Conservation (phyloP, 2,888 invertebrate genomes). For the Xanthia togata region DNA sequence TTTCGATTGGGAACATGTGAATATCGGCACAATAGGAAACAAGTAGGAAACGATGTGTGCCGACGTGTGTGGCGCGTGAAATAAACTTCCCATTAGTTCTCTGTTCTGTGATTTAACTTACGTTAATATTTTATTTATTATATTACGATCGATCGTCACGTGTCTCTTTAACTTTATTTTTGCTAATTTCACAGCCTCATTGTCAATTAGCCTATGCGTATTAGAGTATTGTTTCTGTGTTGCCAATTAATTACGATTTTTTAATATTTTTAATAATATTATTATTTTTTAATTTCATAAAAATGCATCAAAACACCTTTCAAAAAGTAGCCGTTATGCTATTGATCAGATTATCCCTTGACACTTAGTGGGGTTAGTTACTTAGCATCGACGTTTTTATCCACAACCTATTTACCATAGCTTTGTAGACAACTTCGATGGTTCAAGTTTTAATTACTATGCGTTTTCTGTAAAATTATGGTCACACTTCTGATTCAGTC, state of each 20-base stretch:
- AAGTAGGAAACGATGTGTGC: constrained; percentile 52
- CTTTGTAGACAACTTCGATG: constrained; percentile 74
- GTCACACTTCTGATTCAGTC: constrained; percentile 44
- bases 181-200: constrained; percentile 91
- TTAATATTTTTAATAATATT: constrained; percentile 76
- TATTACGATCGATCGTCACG: constrained; percentile 86
- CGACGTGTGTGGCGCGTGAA: constrained; percentile 46
- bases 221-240: constrained; percentile 90
- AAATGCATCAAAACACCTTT: constrained; percentile 90
- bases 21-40: constrained; percentile 57
- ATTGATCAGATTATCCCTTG: constrained; percentile 86
- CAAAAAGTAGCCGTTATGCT: constrained; percentile 89
- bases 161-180: constrained; percentile 81
- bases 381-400: constrained; percentile 73
- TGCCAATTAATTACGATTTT: constrained; percentile 88
- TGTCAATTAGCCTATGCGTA: constrained; percentile 91
- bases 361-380: constrained; percentile 84
- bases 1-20: constrained; percentile 47
- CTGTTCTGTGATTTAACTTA: constrained; percentile 83
- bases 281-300: constrained; percentile 79
- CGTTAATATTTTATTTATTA: constrained; percentile 80
- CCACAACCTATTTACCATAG: constrained; percentile 78
- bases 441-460: constrained; percentile 71
- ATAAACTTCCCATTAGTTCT: constrained; percentile 64
- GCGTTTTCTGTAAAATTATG: constrained; percentile 17